phyloP scores from a whole-genome alignment of 2,113 vertebrate genomes.

The Deroptyus accipitrinus region DNA sequence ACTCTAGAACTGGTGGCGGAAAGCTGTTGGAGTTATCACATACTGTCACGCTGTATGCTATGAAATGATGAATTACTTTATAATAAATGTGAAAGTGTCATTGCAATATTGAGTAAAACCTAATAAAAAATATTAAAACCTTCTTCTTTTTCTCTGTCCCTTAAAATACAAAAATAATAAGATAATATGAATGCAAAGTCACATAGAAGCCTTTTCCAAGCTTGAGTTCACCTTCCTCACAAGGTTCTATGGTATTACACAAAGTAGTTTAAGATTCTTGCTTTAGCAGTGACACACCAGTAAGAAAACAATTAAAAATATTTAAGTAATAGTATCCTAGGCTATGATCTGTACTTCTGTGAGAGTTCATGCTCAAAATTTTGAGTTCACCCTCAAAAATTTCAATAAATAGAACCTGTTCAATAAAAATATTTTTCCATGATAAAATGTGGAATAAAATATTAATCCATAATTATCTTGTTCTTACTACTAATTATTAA shows the following conservation, averaged over 20 bases:
- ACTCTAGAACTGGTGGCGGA: not conserved
- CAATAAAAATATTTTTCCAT: not conserved
- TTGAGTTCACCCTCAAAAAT: not conserved
- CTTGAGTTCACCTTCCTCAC: not conserved
- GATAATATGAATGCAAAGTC: not conserved
- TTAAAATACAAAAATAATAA: not conserved
- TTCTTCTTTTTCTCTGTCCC: not conserved
- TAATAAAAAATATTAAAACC: not conserved
- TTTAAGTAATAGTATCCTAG: not conserved
- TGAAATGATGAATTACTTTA: not conserved
- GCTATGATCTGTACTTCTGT: not conserved
- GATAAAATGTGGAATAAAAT: not conserved
- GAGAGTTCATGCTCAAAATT: not conserved
- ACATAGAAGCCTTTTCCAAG: not conserved
- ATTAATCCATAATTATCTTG: not conserved
- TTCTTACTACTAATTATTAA: not conserved
- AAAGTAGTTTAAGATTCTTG: not conserved
- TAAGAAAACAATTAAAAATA: not conserved
- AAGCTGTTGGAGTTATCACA: not conserved
- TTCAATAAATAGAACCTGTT: not conserved
- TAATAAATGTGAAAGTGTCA: slow-evolving; percentile 4
- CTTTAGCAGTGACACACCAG: not conserved
- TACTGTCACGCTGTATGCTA: not conserved
- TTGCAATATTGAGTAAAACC: not conserved
- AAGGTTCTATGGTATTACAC: not conserved